phyloP scores from a whole-genome alignment of 2,888 invertebrate species.

The Phalera bucephala region DNA sequence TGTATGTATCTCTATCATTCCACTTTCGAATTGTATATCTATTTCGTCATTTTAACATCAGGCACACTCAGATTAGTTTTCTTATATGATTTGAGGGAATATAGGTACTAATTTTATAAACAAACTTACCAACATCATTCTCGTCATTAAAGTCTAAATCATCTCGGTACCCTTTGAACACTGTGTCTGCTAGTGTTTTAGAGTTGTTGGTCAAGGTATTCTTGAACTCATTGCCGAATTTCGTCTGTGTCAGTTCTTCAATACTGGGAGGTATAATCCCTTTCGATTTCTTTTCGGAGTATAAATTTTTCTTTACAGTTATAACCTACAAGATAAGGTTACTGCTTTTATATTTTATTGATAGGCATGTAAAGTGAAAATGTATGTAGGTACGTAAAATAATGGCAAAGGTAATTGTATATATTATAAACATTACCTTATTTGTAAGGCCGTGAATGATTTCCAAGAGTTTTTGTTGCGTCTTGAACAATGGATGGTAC shows the following conservation, averaged over 20 bases:
- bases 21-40: too few species aligned
- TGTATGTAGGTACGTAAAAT: too few species aligned
- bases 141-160: constrained; percentile 92
- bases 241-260: constrained; percentile 58
- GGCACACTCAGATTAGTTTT: too few species aligned
- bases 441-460: constrained; percentile 90
- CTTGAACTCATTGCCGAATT: constrained; percentile 56
- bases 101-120: too few species aligned
- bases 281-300: constrained; percentile 73
- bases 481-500: constrained; percentile 86
- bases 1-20: too few species aligned
- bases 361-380: too few species aligned
- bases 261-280: constrained; percentile 67
- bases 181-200: constrained; percentile 70
- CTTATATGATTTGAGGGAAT: too few species aligned
- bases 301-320: constrained; percentile 84
- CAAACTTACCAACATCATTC: constrained; percentile 89
- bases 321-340: too few species aligned
- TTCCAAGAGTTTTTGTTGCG: constrained; percentile 86
- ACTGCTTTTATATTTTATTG: too few species aligned
- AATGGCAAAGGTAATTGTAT: too few species aligned
- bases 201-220: constrained; percentile 52
- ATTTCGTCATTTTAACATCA: too few species aligned
- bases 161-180: constrained; percentile 87
- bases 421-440: too few species aligned